phyloP scores from a whole-genome alignment of 2,113 vertebrate genomes.

The Paramisgurnus dabryanus region DNA sequence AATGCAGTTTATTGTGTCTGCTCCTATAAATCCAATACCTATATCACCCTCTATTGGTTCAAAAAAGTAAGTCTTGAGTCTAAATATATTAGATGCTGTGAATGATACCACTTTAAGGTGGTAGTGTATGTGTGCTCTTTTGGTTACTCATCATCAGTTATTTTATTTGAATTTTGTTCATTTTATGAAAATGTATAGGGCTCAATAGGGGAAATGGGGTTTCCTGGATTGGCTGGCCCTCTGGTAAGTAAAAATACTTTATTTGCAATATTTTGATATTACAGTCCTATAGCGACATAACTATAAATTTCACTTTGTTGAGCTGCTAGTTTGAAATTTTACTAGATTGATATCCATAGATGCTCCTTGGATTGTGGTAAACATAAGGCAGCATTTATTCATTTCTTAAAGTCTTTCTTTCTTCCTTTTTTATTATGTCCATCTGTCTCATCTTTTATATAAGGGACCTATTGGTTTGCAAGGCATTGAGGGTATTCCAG shows the following conservation, averaged over 20 bases:
- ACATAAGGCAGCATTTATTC: no score
- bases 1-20: neutral
- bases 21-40: neutral
- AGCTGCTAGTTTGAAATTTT: neutral
- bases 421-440: neutral
- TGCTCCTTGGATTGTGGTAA: neutral
- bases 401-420: neutral
- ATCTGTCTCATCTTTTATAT: no score
- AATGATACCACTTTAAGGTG: neutral
- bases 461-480: conserved; percentile 74
- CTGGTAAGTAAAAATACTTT: conserved; percentile 67
- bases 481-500: conserved; percentile 71
- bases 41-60: conserved; percentile 23
- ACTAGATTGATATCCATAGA: neutral
- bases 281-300: neutral
- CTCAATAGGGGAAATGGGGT: conserved; percentile 75
- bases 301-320: neutral
- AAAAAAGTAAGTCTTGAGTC: no score
- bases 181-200: conserved; percentile 67
- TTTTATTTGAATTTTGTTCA: neutral
- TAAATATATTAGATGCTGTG: no score
- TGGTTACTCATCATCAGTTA: no score
- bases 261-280: neutral
- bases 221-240: conserved; percentile 68
- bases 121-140: no score